Conservation (phyloP, 2,797 vertebrate genomes). For the Pterois miles region DNA sequence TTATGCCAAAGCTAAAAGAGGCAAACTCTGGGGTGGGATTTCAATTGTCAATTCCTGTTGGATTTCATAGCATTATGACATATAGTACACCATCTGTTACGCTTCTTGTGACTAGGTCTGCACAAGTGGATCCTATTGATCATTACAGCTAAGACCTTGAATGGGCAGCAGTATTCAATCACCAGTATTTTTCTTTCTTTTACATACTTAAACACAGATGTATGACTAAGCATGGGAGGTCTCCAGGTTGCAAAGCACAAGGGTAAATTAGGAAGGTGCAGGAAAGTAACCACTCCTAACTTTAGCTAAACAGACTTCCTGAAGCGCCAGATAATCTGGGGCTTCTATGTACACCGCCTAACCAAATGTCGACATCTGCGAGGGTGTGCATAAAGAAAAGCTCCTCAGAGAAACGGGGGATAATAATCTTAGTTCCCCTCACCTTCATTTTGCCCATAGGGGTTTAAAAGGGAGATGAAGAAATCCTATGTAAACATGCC, state of each 20-base stretch:
- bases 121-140: slow-evolving; percentile 58
- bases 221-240: slow-evolving; percentile 49
- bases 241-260: slow-evolving; percentile 53
- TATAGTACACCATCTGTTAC: slow-evolving; percentile 80
- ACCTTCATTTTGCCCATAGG: slow-evolving; percentile 81
- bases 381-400: slow-evolving; percentile 83
- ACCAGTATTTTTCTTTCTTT: slow-evolving; percentile 28
- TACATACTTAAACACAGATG: slow-evolving; percentile 38
- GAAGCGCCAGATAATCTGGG: slow-evolving; percentile 79
- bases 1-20: slow-evolving; percentile 81
- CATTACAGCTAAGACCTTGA: slow-evolving; percentile 55
- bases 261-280: slow-evolving; percentile 60
- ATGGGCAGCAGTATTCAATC: slow-evolving; percentile 50
- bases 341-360: slow-evolving; percentile 82
- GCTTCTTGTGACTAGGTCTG: slow-evolving; percentile 67
- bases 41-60: slow-evolving; percentile 82
- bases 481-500: slow-evolving; percentile 84
- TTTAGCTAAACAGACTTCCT: slow-evolving; percentile 81
- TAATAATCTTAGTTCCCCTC: slow-evolving; percentile 84
- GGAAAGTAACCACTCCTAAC: slow-evolving; percentile 78
- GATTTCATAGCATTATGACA: slow-evolving; percentile 82
- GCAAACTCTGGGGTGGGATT: slow-evolving; percentile 81
- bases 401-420: slow-evolving; percentile 81
- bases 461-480: slow-evolving; percentile 82
- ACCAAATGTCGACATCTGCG: slow-evolving; percentile 86